Percentiles rank a stretch among this genome's conserved stretches.
Conservation (phyloP, 2,113 vertebrate genomes). For the Mixornis gularis region DNA sequence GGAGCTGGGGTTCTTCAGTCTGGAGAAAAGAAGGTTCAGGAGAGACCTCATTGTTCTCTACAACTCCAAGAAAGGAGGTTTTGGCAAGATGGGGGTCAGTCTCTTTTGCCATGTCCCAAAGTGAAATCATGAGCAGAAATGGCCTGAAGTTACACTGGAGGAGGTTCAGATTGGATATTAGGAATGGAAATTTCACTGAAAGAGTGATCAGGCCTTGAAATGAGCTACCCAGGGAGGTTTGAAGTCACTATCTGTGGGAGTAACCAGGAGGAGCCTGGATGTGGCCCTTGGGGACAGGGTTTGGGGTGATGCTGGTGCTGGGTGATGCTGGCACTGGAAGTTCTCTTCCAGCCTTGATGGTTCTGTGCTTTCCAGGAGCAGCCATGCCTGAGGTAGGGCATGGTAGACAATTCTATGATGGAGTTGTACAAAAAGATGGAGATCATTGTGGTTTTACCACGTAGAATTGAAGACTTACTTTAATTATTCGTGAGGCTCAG, state of each 20-base stretch:
- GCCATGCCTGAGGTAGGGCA: neutral
- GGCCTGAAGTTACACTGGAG: neutral
- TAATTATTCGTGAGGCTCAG: neutral
- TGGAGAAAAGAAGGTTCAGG: neutral
- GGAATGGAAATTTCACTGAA: neutral
- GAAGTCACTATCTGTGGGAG: neutral
- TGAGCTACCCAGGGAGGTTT: neutral
- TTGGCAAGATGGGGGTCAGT: accelerated
- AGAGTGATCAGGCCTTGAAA: too few species aligned
- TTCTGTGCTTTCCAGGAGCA: neutral
- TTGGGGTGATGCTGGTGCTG: neutral
- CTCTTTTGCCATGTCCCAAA: neutral
- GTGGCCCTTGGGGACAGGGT: neutral
- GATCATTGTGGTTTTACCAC: neutral
- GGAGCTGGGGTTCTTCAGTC: neutral
- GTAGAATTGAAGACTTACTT: neutral
- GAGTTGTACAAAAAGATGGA: neutral
- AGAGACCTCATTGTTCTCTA: neutral
- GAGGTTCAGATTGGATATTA: neutral
- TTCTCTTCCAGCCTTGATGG: neutral
- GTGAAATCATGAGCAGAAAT: neutral
- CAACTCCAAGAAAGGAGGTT: neutral
- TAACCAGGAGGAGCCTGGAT: neutral
- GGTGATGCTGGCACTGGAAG: neutral
- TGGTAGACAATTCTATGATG: neutral